These are phyloP conservation scores for Sebastes cheni DNA, from an alignment of 2,797 vertebrate genomes.

Conservation along the genomic window DNA sequence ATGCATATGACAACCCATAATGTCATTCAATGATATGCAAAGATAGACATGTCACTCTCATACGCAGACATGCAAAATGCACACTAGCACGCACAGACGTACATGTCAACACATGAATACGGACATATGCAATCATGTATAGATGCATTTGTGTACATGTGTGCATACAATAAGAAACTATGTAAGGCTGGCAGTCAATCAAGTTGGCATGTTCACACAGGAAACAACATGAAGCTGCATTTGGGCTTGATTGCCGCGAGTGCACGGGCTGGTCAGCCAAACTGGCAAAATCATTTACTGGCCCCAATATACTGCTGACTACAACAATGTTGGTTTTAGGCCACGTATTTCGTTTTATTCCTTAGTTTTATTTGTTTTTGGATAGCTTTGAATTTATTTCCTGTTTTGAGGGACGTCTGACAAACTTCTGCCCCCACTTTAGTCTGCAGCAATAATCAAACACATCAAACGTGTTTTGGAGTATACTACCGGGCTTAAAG, in stretches of 20 bases:
- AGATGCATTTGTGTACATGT: background rate
- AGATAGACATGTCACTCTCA: background rate
- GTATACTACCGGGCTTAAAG: too few species aligned
- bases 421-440: background rate
- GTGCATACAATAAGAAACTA: background rate
- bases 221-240: background rate
- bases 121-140: background rate
- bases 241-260: background rate
- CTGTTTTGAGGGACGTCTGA: background rate
- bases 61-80: constrained; percentile 28
- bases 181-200: background rate
- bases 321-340: background rate
- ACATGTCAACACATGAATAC: background rate
- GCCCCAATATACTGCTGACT: too few species aligned
- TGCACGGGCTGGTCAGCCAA: background rate
- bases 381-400: background rate
- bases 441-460: background rate
- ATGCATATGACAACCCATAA: constrained; percentile 61
- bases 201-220: background rate
- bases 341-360: background rate
- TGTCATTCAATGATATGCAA: constrained; percentile 36
- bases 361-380: background rate
- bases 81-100: background rate
- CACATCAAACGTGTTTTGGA: background rate
- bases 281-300: background rate